Evolutionary conservation across 1,140 invertebrate species (phyloP).

Genomic region (Monomorium pharaonis): DNA sequence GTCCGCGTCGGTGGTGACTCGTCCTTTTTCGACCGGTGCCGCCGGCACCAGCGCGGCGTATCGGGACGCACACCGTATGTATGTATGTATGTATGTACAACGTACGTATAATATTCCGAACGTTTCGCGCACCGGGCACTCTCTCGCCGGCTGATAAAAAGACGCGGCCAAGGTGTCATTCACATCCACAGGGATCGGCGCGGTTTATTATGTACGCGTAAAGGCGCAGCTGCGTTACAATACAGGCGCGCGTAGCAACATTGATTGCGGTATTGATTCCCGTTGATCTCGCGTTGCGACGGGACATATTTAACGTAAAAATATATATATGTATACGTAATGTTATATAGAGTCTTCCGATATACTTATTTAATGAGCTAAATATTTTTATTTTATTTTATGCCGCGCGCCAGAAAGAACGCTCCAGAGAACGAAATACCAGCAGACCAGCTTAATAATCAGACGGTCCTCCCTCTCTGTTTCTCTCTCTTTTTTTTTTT

Average conservation of each 20-base stretch:
- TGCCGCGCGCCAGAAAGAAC: neutral
- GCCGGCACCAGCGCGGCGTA: conserved; percentile 70
- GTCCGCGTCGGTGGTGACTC: conserved; percentile 77
- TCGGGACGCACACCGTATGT: conserved; percentile 16
- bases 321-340: too few species aligned
- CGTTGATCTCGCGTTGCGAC: neutral
- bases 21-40: conserved; percentile 75
- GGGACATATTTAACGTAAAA: neutral
- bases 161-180: conserved; percentile 24
- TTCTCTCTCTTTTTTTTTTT: too few species aligned
- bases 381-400: conserved; percentile 29
- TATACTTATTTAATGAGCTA: conserved; percentile 16
- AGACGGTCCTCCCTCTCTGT: neutral
- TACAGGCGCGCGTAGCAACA: neutral
- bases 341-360: too few species aligned
- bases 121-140: conserved; percentile 18
- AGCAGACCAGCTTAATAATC: conserved; percentile 19
- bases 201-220: neutral
- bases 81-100: too few species aligned
- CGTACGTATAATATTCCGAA: conserved; percentile 52
- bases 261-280: conserved; percentile 17
- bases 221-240: conserved; percentile 8
- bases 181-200: neutral
- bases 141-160: conserved; percentile 62
- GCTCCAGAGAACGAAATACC: neutral